Evolutionary conservation across 2,888 invertebrate species (phyloP), one percentile per base, ranked within the genome.

Genomic region (Aplocera efformata): DNA sequence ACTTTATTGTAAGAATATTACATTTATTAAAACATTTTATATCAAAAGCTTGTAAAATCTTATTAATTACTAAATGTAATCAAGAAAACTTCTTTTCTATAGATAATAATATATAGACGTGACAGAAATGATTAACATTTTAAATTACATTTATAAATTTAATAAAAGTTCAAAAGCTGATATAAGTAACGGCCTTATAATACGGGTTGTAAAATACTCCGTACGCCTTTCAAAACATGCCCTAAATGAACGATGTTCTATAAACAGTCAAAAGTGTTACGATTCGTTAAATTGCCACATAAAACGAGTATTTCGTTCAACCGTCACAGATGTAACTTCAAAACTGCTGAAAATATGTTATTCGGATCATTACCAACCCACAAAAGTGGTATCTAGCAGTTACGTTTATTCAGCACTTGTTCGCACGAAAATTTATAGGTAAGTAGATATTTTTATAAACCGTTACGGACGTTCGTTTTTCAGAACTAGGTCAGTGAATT

Each of bases 81-180:
- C 58, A 67, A 66, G 64, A 56, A 61, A 59, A 62, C 57, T 60
- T 56, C 44, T 57, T 48, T 45, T 42, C 10, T 31, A 27, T 39
- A 36, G 42, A 42, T n/a, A n/a, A n/a, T n/a, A n/a, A n/a, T n/a
- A n/a, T n/a, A n/a, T n/a, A n/a, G n/a, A 49, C 53, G 48, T 41
- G 51, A 38, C 40, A 46, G 58, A 58, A 59, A 61, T 68, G 58
- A 72, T 74, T 73, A 71, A 59, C 65, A 73, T 72, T 68, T 62
- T 58, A 57, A 62, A 72, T 72, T 69, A 37, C 34, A 49, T n/a
- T n/a, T n/a, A n/a, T n/a, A n/a, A n/a, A n/a, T n/a, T n/a, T n/a
- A n/a, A n/a, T n/a, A n/a, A n/a, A 44, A 39, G 39, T 39, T 35
- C 34, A 44, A 44, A 44, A 36, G 34, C 39, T 25, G 44, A 44